phyloP scores from a whole-genome alignment of 2,797 vertebrate species.

The Pseudochromis fuscus region DNA sequence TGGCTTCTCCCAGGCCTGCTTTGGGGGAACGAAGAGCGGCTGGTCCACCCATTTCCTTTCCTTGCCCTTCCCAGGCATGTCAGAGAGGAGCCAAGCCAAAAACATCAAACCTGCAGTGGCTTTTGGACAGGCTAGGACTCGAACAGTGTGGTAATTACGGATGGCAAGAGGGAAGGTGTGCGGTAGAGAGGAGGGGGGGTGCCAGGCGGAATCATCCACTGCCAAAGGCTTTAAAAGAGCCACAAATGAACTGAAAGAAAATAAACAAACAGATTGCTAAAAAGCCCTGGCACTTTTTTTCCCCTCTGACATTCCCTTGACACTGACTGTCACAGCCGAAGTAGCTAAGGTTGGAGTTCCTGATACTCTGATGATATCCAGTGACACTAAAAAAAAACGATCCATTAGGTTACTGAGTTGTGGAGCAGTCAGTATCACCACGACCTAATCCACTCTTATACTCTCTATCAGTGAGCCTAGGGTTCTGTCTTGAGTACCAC shows the following conservation, averaged over 20 bases:
- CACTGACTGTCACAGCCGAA: slow-evolving; percentile 60
- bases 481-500: slow-evolving; percentile 25
- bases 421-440: slow-evolving; percentile 25
- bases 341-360: slow-evolving; percentile 20
- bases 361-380: slow-evolving; percentile 52
- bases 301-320: slow-evolving; percentile 62
- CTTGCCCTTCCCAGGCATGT: slow-evolving; percentile 95
- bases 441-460: slow-evolving; percentile 26
- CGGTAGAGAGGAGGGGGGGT: slow-evolving; percentile 73
- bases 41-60: slow-evolving; percentile 96
- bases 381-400: slow-evolving; percentile 47
- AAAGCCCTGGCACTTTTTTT: slow-evolving; percentile 53
- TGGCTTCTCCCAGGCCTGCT: slow-evolving; percentile 83
- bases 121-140: slow-evolving; percentile 84
- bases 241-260: slow-evolving; percentile 79
- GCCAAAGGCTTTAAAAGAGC: slow-evolving; percentile 81
- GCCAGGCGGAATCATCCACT: slow-evolving; percentile 76
- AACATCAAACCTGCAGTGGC: slow-evolving; percentile 89
- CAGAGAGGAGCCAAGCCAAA: slow-evolving; percentile 90
- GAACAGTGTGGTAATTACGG: slow-evolving; percentile 86
- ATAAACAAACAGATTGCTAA: slow-evolving; percentile 78
- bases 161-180: slow-evolving; percentile 84
- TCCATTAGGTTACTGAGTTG: slow-evolving; percentile 25
- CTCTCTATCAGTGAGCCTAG: background rate
- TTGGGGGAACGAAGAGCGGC: slow-evolving; percentile 84